Evolutionary conservation across 2,797 vertebrate genomes (phyloP).

Genomic region (Myotis daubentonii): DNA sequence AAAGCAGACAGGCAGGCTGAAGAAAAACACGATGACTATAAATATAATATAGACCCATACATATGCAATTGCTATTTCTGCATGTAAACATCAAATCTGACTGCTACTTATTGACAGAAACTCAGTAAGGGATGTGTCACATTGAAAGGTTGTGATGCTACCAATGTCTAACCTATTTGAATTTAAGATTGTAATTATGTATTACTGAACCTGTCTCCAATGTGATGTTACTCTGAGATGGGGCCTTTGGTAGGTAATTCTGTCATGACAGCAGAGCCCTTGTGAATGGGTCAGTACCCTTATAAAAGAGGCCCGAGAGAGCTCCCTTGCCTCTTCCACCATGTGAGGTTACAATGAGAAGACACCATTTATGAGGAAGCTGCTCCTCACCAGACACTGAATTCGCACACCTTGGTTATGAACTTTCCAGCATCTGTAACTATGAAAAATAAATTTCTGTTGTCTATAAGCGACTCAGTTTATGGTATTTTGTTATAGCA

Average conservation of each 20-base stretch:
- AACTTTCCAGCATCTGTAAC: neutral
- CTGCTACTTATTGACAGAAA: neutral
- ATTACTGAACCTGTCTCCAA: neutral
- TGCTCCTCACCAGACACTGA: neutral
- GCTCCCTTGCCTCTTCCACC: neutral
- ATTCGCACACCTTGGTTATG: neutral
- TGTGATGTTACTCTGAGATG: neutral
- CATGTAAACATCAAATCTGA: neutral
- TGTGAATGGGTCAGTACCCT: neutral
- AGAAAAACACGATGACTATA: neutral
- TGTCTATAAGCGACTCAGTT: neutral
- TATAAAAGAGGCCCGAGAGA: neutral
- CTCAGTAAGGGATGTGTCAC: neutral
- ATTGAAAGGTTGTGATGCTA: neutral
- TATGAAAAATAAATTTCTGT: neutral
- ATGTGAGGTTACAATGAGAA: neutral
- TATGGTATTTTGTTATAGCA: neutral
- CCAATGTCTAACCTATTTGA: neutral
- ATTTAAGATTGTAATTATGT: neutral
- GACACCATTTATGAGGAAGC: neutral
- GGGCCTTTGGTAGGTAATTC: neutral
- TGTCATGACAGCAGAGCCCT: neutral
- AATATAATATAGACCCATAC: neutral
- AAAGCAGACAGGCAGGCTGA: neutral
- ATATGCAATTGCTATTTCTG: neutral